Evolutionary conservation across 2,113 vertebrate genomes (phyloP), one percentile per base, ranked within the genome.

Genomic region (Apodemus sylvaticus): DNA sequence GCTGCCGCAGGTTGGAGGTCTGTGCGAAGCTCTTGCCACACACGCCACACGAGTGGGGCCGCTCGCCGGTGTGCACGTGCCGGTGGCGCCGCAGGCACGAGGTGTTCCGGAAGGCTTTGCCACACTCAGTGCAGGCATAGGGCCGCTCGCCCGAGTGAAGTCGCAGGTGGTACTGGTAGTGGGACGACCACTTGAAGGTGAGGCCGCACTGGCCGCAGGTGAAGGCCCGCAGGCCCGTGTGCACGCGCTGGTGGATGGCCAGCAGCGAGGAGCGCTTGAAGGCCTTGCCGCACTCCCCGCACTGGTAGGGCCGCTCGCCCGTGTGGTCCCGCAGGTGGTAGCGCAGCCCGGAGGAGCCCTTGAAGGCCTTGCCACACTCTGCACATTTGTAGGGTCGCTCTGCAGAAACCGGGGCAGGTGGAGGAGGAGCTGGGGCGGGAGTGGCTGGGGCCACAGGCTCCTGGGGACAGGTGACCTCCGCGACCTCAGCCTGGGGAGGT

Each of bases 91-190:
- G 99, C 81, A 99, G 98, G 97, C 99, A 99, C 91, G 99, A 99
- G 0, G 99, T 99, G 98, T 99, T 99, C 98, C 99, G 99, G 98
- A 99, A 99, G 95, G 99, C 99, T 95, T 99, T 99, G 91, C 99
- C 99, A 90, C 99, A 99, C 39, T 98, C 98, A 3, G 99, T 98
- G 86, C 99, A 99, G 0, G 98, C 98, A 98, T 99, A 99, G 2
- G 99, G 99, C 85, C 99, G 99, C 97, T 99, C 99, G 0, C 99
- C 99, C 0, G 99, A 99, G 97, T 99, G 99, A 98, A 99, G 99
- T 10, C 99, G 99, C 96, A 99, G 98, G 98, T 99, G 99, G 98
- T 99, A 99, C 98, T 99, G 99, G 98, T 99, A 99, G 98, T 99
- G 99, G 0, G 99, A 99, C 0, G 99, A 99, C 99, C 99, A 99